Conservation (phyloP, 2,888 invertebrate species). For the Allophyes oxyacanthae region DNA sequence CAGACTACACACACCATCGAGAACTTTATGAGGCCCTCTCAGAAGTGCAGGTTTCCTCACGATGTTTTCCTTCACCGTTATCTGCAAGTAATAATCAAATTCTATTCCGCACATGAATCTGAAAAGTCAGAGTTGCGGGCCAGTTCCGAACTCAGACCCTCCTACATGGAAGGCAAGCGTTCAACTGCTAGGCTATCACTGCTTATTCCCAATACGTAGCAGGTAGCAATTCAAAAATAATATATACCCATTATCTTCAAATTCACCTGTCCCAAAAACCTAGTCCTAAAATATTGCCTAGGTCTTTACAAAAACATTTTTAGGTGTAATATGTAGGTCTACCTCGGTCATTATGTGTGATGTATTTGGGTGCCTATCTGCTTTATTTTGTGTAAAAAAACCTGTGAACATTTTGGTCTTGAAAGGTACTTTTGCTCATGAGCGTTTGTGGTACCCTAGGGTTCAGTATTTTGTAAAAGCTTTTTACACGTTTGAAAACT, state of each 20-base stretch:
- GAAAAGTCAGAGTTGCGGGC: no score
- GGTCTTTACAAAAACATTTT: conserved; percentile 7
- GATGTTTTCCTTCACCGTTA: no score
- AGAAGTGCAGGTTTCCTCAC: no score
- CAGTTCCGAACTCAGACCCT: no score
- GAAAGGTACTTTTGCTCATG: conserved; percentile 10
- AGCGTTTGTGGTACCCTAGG: conserved; percentile 13
- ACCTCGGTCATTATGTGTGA: conserved; percentile 5
- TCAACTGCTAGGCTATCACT: no score
- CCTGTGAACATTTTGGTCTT: not conserved
- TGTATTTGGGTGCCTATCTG: conserved; percentile 9
- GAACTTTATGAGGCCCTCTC: no score
- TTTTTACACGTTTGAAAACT: conserved; percentile 28
- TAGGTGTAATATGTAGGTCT: conserved; percentile 1
- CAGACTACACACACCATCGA: no score
- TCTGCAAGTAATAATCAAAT: no score
- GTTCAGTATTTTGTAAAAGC: conserved; percentile 21
- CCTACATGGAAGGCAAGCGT: no score
- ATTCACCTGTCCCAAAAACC: conserved; percentile 1
- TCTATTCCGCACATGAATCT: no score
- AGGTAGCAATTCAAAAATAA: no score
- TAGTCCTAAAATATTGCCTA: not conserved
- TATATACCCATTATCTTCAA: not conserved
- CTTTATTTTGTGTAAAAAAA: conserved; percentile 2
- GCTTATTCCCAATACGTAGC: no score